Base-by-base conservation (phyloP, 1,140 invertebrate genomes). In the Paramacrobiotus metropolitanus region DNA sequence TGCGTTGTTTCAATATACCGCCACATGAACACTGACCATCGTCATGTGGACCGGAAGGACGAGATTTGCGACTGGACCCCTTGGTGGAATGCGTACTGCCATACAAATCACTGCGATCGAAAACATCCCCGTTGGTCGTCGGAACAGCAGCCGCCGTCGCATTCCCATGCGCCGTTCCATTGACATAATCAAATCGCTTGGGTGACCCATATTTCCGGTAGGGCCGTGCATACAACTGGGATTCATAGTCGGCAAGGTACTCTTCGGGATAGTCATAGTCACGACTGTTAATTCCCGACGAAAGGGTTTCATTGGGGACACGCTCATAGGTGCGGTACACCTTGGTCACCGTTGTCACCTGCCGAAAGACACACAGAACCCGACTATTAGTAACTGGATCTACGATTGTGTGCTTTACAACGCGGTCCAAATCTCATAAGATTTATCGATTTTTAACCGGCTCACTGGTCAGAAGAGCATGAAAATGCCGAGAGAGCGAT, bases 141-240 rank as follows among this genome's bases (percentile, higher is more conserved):
- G 15, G 4, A 24, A 15, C 4, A 15, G 15, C 48, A 24, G 48
- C 24, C 4, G 4, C 24, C 15, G 15, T 28, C 34, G 9, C 34
- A n/a, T 40, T 40, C 34, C 34, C 34, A 40, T 40, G 34, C 34
- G 34, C 9, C 34, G 34, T n/a, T n/a, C 34, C 48, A 55, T 55
- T 55, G 48, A 55, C 48, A 28, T 55, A 28, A 55, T 55, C 48
- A 28, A 55, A 55, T 55, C 48, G 48, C 48, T 55, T 55, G 15
- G 48, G 48, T 55, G 48, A 55, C 48, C 48, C 48, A 55, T 55
- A 55, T 55, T 55, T 55, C 48, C 48, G 48, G 48, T 55, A 55
- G 48, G 48, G 48, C 48, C 28, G 15, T 9, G 48, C 48, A 24
- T 55, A 55, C 15, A 55, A 28, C 24, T 15, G 24, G 15, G 48